Evolutionary conservation across 1,140 invertebrate genomes (phyloP).

Genomic region (Chironomus striatipennis): DNA sequence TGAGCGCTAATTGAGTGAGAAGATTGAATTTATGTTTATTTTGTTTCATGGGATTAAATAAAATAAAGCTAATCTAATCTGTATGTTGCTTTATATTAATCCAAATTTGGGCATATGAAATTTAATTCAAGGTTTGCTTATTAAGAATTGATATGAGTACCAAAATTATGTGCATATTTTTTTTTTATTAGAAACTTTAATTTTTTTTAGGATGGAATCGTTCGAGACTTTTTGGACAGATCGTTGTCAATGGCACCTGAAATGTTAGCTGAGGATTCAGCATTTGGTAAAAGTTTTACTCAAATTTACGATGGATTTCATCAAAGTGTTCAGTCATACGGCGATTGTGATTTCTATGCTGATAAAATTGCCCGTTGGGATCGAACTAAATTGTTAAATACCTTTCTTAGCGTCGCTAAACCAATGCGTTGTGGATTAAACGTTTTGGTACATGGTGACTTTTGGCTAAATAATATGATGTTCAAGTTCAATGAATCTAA

Average conservation of each 20-base stretch:
- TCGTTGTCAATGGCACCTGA: background rate
- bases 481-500: slow-evolving; percentile 47
- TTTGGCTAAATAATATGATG: slow-evolving; percentile 58
- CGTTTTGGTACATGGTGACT: slow-evolving; percentile 44
- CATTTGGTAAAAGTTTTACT: slow-evolving; percentile 44
- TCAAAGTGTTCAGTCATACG: background rate
- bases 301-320: background rate
- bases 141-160: too few species aligned
- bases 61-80: too few species aligned
- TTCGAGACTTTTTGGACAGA: background rate
- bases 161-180: too few species aligned
- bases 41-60: too few species aligned
- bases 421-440: background rate
- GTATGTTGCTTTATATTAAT: too few species aligned
- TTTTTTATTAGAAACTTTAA: too few species aligned
- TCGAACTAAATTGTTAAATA: background rate
- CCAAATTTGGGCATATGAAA: too few species aligned
- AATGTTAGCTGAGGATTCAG: slow-evolving; percentile 28
- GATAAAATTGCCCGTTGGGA: background rate
- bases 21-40: too few species aligned
- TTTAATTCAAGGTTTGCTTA: too few species aligned
- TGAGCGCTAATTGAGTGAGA: too few species aligned
- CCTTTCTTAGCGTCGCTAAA: background rate
- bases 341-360: background rate
- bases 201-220: background rate